Evolutionary conservation across 2,113 vertebrate species (phyloP).

Genomic region (Brienomyrus brachyistius): DNA sequence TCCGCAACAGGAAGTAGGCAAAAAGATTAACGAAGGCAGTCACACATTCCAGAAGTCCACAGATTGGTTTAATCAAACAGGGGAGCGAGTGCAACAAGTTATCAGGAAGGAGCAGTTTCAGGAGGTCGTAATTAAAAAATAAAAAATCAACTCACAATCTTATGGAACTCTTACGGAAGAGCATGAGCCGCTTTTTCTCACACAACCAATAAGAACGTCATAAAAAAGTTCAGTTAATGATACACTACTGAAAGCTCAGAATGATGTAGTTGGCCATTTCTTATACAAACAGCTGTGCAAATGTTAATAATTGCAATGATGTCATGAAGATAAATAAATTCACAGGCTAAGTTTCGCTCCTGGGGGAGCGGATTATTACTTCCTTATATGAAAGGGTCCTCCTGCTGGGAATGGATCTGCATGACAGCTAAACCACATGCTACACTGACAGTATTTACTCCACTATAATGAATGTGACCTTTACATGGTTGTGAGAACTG

Average conservation of each 20-base stretch:
- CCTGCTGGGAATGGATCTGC: slow-evolving; percentile 30
- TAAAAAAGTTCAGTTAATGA: not conserved
- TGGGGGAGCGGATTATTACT: slow-evolving; percentile 6
- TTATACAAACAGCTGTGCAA: slow-evolving; percentile 29
- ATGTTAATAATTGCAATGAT: slow-evolving; percentile 27
- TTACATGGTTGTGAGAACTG: slow-evolving; percentile 10
- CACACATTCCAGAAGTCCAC: not conserved
- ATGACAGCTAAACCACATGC: slow-evolving; percentile 28
- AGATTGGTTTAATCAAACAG: slow-evolving; percentile 23
- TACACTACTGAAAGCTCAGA: slow-evolving; percentile 24
- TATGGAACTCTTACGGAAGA: not conserved
- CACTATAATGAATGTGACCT: slow-evolving; percentile 23
- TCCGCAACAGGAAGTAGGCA: not conserved
- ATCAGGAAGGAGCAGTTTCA: not conserved
- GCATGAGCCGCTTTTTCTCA: not conserved
- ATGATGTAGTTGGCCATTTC: slow-evolving; percentile 27
- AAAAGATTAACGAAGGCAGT: not conserved
- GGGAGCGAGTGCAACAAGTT: slow-evolving; percentile 6
- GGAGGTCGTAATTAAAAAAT: not conserved
- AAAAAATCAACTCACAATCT: not conserved
- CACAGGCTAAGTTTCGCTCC: slow-evolving; percentile 3
- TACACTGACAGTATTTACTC: slow-evolving; percentile 25
- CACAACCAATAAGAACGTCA: not conserved
- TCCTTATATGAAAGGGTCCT: slow-evolving; percentile 21
- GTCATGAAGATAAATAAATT: slow-evolving; percentile 8